Evolutionary conservation across 2,888 invertebrate genomes (phyloP), one percentile per base, ranked within the genome.

Genomic region (Camponotus fellah): DNA sequence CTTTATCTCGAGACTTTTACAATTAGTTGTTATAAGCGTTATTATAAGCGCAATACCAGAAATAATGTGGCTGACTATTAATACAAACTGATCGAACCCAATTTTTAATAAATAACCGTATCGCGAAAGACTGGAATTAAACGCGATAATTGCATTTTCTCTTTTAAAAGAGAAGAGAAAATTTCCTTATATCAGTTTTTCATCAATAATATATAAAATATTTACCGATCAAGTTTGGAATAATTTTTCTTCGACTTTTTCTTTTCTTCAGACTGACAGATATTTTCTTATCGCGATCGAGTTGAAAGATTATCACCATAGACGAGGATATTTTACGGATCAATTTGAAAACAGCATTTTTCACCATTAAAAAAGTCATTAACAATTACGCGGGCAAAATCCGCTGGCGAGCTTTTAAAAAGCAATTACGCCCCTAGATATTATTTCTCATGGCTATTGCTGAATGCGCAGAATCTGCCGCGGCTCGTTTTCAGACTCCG

Each of bases 401-500:
- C 68, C 77, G 56, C 56, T n/a, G 56, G 34, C 40, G 66, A 37
- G 76, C 77, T 77, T 77, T 77, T 77, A 77, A 77, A 77, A 77
- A 77, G 77, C 77, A 77, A 77, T 77, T 77, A 77, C 56, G 56
- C 56, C 43, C 9, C 68, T 32, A 68, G 77, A 77, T 77, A 77
- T 77, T 77, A 77, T 77, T 77, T 68, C 77, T 77, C 77, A 56
- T 56, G 56, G 56, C 56, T 66, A 66, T 40, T 37, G 66, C 40
- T 56, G 66, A 77, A 53, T 40, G 66, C 66, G 65, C 21, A 53
- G 17, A 17, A n/a, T 34, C 77, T 64, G 46, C 49, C 75, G 65
- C 80, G 58, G 83, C 77, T 72, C 85, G 84, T 85, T 87, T 66
- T 68, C 74, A 77, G 77, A 83, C 72, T 68, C 80, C 87, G 71